These are phyloP conservation scores for Aphaenogaster rudis DNA, from an alignment of 1,140 invertebrate genomes.

Conservation along the genomic window DNA sequence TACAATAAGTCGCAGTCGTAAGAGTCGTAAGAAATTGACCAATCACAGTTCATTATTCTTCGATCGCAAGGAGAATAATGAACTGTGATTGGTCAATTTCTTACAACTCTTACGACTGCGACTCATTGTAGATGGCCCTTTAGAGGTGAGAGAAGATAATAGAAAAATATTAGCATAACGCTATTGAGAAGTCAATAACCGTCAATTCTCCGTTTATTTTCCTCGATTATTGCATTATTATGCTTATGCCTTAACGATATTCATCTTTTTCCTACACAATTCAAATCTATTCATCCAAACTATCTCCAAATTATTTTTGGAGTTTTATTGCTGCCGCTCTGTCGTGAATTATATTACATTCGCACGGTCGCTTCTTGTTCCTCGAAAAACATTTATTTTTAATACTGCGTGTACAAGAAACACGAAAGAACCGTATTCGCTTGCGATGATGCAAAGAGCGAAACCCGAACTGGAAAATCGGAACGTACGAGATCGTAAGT, in stretches of 20 bases:
- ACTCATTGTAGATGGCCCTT: too few relatives aligned
- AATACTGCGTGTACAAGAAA: conserved; percentile 36
- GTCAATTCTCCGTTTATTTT: background rate
- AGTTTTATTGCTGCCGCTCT: background rate
- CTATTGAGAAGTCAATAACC: conserved; percentile 36
- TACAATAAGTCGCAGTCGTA: too few relatives aligned
- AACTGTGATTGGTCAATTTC: too few relatives aligned
- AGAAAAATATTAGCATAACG: background rate
- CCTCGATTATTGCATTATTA: conserved; percentile 12
- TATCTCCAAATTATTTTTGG: conserved; percentile 6
- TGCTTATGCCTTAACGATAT: background rate
- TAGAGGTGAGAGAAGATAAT: background rate
- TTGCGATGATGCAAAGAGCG: background rate
- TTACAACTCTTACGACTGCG: too few relatives aligned
- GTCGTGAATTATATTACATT: background rate
- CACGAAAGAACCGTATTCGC: background rate
- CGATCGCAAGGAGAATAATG: too few relatives aligned
- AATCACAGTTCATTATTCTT: too few relatives aligned
- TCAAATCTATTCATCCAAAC: background rate
- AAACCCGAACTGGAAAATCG: background rate
- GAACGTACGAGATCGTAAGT: background rate
- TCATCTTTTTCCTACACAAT: background rate
- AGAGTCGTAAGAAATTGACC: too few relatives aligned
- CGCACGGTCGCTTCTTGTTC: conserved; percentile 9
- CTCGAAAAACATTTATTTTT: conserved; percentile 15